Conservation (phyloP, 2,113 vertebrate genomes). For the Oryzias woworae region DNA sequence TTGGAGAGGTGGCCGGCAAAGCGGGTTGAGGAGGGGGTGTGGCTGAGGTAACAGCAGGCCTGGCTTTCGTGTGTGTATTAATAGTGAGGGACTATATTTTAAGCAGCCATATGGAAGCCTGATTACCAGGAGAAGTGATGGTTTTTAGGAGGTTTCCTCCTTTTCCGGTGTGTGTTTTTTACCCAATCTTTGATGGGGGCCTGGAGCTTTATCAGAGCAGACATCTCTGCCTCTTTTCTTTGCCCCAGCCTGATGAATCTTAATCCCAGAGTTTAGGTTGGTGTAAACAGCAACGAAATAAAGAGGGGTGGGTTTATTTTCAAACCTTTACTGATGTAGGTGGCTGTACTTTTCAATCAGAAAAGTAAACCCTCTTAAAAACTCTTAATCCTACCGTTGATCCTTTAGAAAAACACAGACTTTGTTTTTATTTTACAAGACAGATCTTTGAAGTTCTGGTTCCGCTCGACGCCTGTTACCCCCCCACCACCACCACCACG, state of each 20-base stretch:
- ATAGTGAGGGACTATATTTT: slow-evolving; percentile 71
- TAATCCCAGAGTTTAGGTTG: slow-evolving; percentile 8
- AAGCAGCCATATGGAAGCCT: slow-evolving; percentile 58
- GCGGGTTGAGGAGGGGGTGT: background rate
- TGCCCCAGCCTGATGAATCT: slow-evolving; percentile 10
- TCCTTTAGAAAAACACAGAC: slow-evolving; percentile 11
- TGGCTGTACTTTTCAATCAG: slow-evolving; percentile 15
- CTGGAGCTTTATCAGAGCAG: slow-evolving; percentile 42
- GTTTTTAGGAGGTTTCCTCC: slow-evolving; percentile 46
- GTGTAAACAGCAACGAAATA: slow-evolving; percentile 7
- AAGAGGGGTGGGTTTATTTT: slow-evolving; percentile 45
- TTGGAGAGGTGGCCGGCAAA: slow-evolving; percentile 10
- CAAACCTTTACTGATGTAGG: slow-evolving; percentile 46
- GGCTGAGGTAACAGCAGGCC: slow-evolving; percentile 23
- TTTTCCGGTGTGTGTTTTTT: slow-evolving; percentile 53
- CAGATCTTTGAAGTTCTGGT: slow-evolving; percentile 7
- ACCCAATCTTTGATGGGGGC: slow-evolving; percentile 67
- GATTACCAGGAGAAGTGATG: slow-evolving; percentile 33
- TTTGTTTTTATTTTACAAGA: slow-evolving; percentile 12
- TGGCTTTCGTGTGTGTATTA: slow-evolving; percentile 63
- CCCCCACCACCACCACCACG: background rate
- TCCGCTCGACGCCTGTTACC: too few relatives aligned
- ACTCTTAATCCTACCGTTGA: background rate
- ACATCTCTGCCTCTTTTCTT: background rate
- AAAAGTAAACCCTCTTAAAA: background rate